Base-by-base conservation (phyloP, 2,797 vertebrate species). In the Synaphobranchus kaupii region DNA sequence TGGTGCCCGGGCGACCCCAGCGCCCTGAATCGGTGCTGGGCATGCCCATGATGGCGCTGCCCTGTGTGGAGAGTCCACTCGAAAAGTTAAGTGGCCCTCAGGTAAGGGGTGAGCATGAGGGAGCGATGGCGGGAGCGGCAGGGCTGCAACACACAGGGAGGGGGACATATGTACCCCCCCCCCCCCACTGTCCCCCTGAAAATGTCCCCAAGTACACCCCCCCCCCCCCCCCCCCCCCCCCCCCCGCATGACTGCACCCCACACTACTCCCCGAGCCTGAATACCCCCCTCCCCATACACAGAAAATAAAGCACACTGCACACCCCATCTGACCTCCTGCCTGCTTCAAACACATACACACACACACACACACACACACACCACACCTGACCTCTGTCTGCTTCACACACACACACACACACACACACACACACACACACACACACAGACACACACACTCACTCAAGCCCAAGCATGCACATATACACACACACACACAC, bases 31-130 rank as follows among this genome's bases (percentile, higher is more conserved):
- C 94, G 12, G 84, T 94, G 22, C 88, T 94, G 31, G 95, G 94
- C 39, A 90, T 96, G 88, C 96, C 96, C 83, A 94, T 96, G 71
- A 93, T 96, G 89, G 94, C 93, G 83, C 91, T 97, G 90, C 96
- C 97, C 66, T 96, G 96, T 0, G 90, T 97, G 89, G 96, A 97
- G 92, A 97, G 95, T 95, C 97, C 97, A 96, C 96, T 98, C 85
- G 97, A 98, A 97, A 98, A 98, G 96, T 97, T 98, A 97, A 97
- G 97, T 97, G 96, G 96, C 90, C 94, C 95, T 94, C 97, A 98
- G 97, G 97, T 98, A 97, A 98, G 97, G 95, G 95, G 93, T 89
- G 92, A 93, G 89, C 60, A 88, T 84, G 88, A 66, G 50, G 89
- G 90, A 91, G 89, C 3, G 39, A 47, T 6, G 80, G 34, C 25